These are phyloP conservation scores for Pygoscelis antarcticus DNA, from an alignment of 2,113 vertebrate genomes.

Conservation along the genomic window DNA sequence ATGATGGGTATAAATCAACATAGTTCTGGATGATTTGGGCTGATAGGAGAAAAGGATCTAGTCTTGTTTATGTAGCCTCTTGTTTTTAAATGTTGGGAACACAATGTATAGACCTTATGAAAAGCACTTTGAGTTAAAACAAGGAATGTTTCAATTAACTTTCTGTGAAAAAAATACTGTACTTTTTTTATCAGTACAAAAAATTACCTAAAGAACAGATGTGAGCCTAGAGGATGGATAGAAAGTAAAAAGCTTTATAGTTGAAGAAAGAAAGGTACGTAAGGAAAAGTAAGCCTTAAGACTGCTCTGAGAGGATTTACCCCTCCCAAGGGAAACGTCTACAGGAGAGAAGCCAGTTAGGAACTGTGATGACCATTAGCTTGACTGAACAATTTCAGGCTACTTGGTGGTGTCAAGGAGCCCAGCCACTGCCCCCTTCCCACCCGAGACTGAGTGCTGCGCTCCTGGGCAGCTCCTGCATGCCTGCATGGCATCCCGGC, in stretches of 20 bases:
- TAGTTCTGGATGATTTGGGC: neutral
- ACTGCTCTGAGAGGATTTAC: neutral
- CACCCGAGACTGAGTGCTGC: fast-evolving
- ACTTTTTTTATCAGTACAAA: neutral
- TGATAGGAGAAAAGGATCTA: neutral
- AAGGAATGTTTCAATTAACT: neutral
- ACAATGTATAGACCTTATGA: neutral
- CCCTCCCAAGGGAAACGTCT: neutral
- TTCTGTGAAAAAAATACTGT: neutral
- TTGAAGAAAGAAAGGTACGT: neutral
- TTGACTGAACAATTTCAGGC: neutral
- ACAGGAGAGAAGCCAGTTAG: neutral
- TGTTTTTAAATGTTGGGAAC: neutral
- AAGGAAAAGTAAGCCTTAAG: neutral
- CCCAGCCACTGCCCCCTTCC: neutral
- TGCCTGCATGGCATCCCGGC: fast-evolving
- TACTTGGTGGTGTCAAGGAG: neutral
- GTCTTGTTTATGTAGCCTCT: neutral
- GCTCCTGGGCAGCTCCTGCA: neutral
- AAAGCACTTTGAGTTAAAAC: neutral
- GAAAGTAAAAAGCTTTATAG: neutral
- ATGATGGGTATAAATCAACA: neutral
- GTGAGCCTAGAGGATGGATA: neutral
- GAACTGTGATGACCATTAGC: neutral
- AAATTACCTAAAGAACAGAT: neutral